Base-by-base conservation (phyloP, 30 jellyfish, hydroid and myxozoan genomes). In the Aurelia sp. region DNA sequence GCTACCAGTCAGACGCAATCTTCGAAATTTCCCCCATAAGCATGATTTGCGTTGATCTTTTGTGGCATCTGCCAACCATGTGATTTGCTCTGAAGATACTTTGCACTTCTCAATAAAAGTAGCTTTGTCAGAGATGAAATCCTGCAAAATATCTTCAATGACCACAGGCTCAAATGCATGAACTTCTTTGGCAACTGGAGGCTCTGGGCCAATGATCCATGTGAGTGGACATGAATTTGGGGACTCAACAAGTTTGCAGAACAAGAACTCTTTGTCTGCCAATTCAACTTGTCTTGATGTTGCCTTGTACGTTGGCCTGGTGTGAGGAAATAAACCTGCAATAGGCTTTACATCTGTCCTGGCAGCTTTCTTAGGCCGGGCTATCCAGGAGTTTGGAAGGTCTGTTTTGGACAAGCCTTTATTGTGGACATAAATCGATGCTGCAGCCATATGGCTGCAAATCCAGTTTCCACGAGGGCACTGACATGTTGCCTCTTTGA, bases 391-490 rank as follows among this genome's bases (percentile, higher is more conserved):
- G 72, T 73, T 73, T 24, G 70, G 70, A 41, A 73, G 70, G 30
- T 73, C 78, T 21, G 84, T 73, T 73, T 73, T 73, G 69, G 84
- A 48, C 17, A 73, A 20, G 18, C 70, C 84, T 15, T 41, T 27
- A 21, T 73, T 73, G 30, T 73, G 38, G n/a, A 52, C 48, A 73
- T 21, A 73, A 21, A 73, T 73, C 19, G 69, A 73, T 33, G 70
- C 70, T 13, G 69, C 84, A 31, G 84, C 84, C 77, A 78, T 63
- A 63, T 78, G 79, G 41, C 89, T 78, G 33, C 89, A 78, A 16
- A 78, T 18, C 80, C 89, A 78, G 11, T 78, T 60, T 59, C 89
- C 89, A 18, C 67, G 17, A 18, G 79, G 80, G 33, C 80, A 78
- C 60, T 78, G 57, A 63, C 89, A 78, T 13, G 55, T 41, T 16